Evolutionary conservation across 2,888 invertebrate genomes (phyloP), one percentile per base, ranked within the genome.

Genomic region (Heteropelma amictum): DNA sequence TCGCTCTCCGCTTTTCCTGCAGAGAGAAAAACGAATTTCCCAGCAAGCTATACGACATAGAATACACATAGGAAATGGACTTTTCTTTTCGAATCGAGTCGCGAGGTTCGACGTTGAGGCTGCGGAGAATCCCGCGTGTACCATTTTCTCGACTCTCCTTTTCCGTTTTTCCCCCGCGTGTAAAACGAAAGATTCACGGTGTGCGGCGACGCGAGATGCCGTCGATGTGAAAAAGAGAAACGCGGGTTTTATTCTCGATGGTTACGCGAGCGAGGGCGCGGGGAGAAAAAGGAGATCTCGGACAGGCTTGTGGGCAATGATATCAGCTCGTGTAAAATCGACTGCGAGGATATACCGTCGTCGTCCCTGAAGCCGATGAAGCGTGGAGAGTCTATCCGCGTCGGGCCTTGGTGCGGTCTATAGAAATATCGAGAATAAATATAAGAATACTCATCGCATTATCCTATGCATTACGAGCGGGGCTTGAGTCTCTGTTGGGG

Each of bases 361-460:
- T 58, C 40, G 64, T 68, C 49, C 63, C 63, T 38, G 56, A 23
- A 63, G 19, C 53, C 73, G 69, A 64, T 61, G 68, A 63, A 73
- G 58, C 73, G 40, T 54, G 54, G 49, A 63, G 69, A 65, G 40
- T 33, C 42, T 42, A 51, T 33, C 8, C 33, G 0, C 33, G 33
- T 33, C 4, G 12, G 3, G 14, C 38, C 1, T 2, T 33, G 10
- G n/a, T 14, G 3, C 38, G 38, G 26, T 51, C 60, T 45, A 53
- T 47, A 45, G 56, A 69, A n/a, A n/a, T n/a, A 60, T 58, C 69
- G 69, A 69, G 64, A 49, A 64, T 63, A 30, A 73, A 61, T 68
- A 40, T 40, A 65, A 17, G 51, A 14, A 8, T 28, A 35, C 21
- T n/a, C n/a, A n/a, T n/a, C n/a, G n/a, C n/a, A n/a, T n/a, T n/a